phyloP scores from a whole-genome alignment of 2,113 vertebrate genomes.

The Orthonyx spaldingii region DNA sequence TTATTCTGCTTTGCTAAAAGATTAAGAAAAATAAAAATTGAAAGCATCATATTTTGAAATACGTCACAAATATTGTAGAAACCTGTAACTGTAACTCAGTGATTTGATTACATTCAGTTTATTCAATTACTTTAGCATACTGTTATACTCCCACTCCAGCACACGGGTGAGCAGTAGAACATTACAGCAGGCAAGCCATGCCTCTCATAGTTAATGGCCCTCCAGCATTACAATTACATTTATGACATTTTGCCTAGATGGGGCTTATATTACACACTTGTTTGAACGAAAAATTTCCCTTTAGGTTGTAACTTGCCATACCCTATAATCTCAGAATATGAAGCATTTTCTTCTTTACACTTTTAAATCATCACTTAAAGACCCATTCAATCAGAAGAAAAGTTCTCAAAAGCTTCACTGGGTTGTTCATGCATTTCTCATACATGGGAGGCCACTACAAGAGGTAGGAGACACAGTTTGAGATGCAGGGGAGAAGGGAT shows the following conservation, averaged over 20 bases:
- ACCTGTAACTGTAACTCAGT: neutral
- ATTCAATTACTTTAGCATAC: conserved; percentile 32
- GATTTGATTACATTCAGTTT: conserved; percentile 24
- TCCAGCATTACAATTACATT: neutral
- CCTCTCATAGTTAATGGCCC: neutral
- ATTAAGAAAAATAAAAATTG: neutral
- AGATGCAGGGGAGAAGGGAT: rapidly evolving
- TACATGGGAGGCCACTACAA: rapidly evolving
- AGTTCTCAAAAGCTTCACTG: neutral
- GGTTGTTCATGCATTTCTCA: neutral
- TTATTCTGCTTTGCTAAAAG: neutral
- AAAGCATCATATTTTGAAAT: neutral
- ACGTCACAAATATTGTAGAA: neutral
- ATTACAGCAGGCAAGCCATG: neutral
- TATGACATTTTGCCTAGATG: neutral
- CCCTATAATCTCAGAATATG: neutral
- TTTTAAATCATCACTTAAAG: neutral
- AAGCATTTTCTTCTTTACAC: neutral
- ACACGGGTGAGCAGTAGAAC: neutral
- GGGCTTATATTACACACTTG: neutral
- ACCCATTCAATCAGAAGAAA: neutral
- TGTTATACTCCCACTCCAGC: neutral
- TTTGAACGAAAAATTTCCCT: neutral
- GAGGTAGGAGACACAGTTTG: rapidly evolving
- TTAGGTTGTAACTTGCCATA: neutral